Evolutionary conservation across 2,797 vertebrate genomes (phyloP).

Genomic region (Pseudopleuronectes americanus): DNA sequence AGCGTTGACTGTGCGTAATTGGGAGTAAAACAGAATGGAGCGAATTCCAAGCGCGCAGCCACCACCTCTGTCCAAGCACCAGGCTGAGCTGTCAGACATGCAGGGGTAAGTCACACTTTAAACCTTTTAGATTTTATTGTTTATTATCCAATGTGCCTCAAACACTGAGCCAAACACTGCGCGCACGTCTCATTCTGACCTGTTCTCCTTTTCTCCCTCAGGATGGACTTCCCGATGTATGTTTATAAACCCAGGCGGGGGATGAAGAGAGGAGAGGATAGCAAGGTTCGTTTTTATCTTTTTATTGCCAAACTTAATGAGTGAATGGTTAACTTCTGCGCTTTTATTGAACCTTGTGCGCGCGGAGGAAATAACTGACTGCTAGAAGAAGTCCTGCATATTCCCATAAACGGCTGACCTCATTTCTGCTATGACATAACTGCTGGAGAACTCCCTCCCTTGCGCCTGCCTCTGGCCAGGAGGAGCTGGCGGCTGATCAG

Average conservation of each 20-base stretch:
- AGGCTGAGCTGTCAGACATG: slow-evolving; percentile 86
- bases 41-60: slow-evolving; percentile 92
- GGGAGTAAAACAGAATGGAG: slow-evolving; percentile 83
- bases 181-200: background rate
- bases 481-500: background rate
- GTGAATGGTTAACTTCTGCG: background rate
- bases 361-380: background rate
- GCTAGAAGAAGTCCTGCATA: slow-evolving; percentile 15
- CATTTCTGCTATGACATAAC: slow-evolving; percentile 75
- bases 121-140: background rate
- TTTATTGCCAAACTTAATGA: background rate
- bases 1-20: slow-evolving; percentile 44
- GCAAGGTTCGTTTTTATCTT: slow-evolving; percentile 84
- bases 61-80: slow-evolving; percentile 89
- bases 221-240: slow-evolving; percentile 97
- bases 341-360: background rate
- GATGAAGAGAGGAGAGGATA: slow-evolving; percentile 93
- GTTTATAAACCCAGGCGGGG: slow-evolving; percentile 94
- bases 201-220: slow-evolving; percentile 59
- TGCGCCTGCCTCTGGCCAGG: slow-evolving; percentile 34
- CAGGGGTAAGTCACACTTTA: slow-evolving; percentile 86
- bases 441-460: slow-evolving; percentile 51
- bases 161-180: background rate
- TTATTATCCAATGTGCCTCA: background rate
- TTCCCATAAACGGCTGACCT: slow-evolving; percentile 69